These are phyloP conservation scores for Protonibea diacanthus DNA, from an alignment of 2,797 vertebrate genomes.

Conservation along the genomic window DNA sequence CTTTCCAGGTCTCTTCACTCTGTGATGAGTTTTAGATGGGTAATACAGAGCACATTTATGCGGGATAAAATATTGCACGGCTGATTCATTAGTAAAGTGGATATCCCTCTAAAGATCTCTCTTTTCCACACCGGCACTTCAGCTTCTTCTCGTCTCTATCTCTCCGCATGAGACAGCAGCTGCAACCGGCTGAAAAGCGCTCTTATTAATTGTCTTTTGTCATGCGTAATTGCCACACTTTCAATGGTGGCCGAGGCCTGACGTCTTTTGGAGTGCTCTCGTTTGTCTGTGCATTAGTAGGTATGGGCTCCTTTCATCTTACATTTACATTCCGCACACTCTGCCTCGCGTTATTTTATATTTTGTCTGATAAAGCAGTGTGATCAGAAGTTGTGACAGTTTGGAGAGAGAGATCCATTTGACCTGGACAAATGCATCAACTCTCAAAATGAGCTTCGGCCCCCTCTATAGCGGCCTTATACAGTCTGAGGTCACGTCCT, in stretches of 20 bases:
- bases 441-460: conserved; percentile 25
- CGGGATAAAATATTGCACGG: conserved; percentile 54
- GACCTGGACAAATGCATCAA: conserved; percentile 19
- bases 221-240: conserved; percentile 93
- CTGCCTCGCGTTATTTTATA: background rate
- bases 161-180: conserved; percentile 93
- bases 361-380: background rate
- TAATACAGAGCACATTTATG: conserved; percentile 4
- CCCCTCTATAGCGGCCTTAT: conserved; percentile 43
- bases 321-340: background rate
- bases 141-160: conserved; percentile 86
- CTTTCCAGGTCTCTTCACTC: background rate
- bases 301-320: conserved; percentile 46
- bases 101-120: conserved; percentile 58
- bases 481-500: conserved; percentile 81
- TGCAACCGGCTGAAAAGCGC: conserved; percentile 93
- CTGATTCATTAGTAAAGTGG: conserved; percentile 56
- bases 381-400: background rate
- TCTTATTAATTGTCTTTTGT: conserved; percentile 98
- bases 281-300: conserved; percentile 59
- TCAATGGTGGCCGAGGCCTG: conserved; percentile 87
- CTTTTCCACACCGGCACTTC: conserved; percentile 85
- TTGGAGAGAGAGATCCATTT: background rate
- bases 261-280: conserved; percentile 83
- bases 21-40: background rate